Conservation (phyloP, 2,888 invertebrate genomes). For the Synergus laeviventris region DNA sequence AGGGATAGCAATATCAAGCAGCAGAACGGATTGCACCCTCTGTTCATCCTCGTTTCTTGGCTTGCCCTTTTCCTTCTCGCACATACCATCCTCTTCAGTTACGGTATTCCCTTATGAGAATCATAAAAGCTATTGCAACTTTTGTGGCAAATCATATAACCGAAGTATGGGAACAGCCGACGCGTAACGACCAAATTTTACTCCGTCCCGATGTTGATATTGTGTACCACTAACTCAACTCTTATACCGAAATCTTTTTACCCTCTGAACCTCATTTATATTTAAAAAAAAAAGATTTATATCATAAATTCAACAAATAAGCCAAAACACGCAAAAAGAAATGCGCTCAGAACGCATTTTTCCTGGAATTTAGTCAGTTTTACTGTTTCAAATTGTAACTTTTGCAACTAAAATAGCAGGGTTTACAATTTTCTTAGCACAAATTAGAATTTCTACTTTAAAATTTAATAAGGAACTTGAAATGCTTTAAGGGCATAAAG, state of each 20-base stretch:
- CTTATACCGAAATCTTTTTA: neutral
- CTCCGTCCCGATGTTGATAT: neutral
- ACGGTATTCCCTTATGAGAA: constrained; percentile 57
- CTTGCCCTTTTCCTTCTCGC: constrained; percentile 3
- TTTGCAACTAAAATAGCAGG: too few relatives aligned
- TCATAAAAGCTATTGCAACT: constrained; percentile 44
- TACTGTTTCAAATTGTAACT: too few relatives aligned
- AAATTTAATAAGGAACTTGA: too few relatives aligned
- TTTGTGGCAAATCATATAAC: constrained; percentile 39
- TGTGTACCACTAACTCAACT: constrained; percentile 12
- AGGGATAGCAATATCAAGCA: constrained; percentile 58
- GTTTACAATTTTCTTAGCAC: too few relatives aligned
- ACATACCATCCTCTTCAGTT: neutral
- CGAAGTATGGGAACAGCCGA: constrained; percentile 26
- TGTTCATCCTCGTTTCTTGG: constrained; percentile 15
- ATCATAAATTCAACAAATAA: neutral
- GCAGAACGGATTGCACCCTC: constrained; percentile 55
- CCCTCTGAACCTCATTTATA: neutral
- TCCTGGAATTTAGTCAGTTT: too few relatives aligned
- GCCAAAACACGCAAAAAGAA: too few relatives aligned
- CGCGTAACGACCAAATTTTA: constrained; percentile 18
- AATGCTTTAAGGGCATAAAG: too few relatives aligned
- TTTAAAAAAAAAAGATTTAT: neutral
- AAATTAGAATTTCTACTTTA: too few relatives aligned
- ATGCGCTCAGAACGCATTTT: too few relatives aligned